Base-by-base conservation (phyloP, 1,140 invertebrate genomes). In the Cepaea nemoralis region DNA sequence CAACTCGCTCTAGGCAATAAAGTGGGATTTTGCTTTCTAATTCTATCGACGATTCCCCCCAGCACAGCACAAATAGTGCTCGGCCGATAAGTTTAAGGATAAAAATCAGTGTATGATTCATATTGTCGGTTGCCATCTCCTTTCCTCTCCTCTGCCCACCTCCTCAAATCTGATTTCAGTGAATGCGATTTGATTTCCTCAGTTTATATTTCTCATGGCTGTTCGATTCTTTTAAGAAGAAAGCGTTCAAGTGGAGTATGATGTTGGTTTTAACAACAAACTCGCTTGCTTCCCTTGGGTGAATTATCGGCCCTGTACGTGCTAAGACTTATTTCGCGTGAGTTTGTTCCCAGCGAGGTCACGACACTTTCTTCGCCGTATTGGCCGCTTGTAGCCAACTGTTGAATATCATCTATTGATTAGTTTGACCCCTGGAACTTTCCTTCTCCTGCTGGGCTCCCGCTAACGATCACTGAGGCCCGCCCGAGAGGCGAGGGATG, bases 391-490 rank as follows among this genome's bases (percentile, higher is more conserved):
- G n/a, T 10, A 5, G 27, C 59, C 27, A 63, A 63, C 59, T 63
- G 59, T 63, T 63, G 59, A 63, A 63, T 63, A 63, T 63, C 59
- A 63, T 63, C n/a, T 63, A 63, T 63, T 63, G 59, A 63, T 63
- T 63, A 31, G 59, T 63, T 63, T 31, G 59, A 63, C 59, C 59
- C n/a, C 27, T 31, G 27, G n/a, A 63, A 2, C 59, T 27, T 31
- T 27, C n/a, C n/a, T n/a, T n/a, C n/a, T n/a, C n/a, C 27, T 63
- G 19, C n/a, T 63, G 10, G 59, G 59, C 33, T 31, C 59, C 59
- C 10, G 10, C 27, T 2, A 27, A 55, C 12, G 24, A 55, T 24
- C 50, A 55, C 50, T n/a, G 50, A 19, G 45, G 27, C 16, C 27
- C 59, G 2, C 3, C 16, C 59, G 59, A 31, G 59, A 31, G 59